Evolutionary conservation across 2,113 vertebrate species (phyloP).

Genomic region (Callorhinus ursinus): DNA sequence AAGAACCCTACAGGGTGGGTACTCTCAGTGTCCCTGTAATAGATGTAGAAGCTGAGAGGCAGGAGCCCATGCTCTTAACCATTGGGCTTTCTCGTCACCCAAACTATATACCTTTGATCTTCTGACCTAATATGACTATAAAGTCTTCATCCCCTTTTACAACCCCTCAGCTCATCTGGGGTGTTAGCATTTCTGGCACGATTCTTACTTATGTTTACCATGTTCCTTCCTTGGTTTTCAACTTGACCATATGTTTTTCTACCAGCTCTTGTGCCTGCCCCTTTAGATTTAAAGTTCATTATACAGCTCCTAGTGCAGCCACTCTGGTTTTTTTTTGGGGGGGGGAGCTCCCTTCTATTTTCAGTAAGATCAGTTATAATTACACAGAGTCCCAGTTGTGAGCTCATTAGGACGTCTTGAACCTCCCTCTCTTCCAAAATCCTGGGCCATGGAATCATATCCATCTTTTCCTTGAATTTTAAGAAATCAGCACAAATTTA

Average conservation of each 20-base stretch:
- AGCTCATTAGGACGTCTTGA: neutral
- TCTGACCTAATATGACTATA: neutral
- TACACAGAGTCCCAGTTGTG: neutral
- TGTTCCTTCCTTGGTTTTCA: neutral
- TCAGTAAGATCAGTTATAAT: neutral
- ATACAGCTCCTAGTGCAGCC: neutral
- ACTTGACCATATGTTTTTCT: neutral
- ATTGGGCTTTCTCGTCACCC: neutral
- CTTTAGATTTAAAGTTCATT: neutral
- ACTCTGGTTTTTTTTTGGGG: neutral
- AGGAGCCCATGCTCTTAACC: neutral
- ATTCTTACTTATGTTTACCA: neutral
- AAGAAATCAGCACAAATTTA: neutral
- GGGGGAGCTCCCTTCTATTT: too few relatives aligned
- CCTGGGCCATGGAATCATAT: neutral
- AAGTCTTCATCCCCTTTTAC: neutral
- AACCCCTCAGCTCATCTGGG: neutral
- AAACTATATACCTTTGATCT: neutral
- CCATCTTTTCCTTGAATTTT: conserved; percentile 25
- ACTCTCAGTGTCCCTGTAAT: neutral
- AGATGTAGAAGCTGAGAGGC: neutral
- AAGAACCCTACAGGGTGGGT: neutral
- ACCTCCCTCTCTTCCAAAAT: neutral
- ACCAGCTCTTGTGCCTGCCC: neutral
- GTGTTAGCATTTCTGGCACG: neutral